phyloP scores from a whole-genome alignment of 2,113 vertebrate species.

The Microtus montanus region DNA sequence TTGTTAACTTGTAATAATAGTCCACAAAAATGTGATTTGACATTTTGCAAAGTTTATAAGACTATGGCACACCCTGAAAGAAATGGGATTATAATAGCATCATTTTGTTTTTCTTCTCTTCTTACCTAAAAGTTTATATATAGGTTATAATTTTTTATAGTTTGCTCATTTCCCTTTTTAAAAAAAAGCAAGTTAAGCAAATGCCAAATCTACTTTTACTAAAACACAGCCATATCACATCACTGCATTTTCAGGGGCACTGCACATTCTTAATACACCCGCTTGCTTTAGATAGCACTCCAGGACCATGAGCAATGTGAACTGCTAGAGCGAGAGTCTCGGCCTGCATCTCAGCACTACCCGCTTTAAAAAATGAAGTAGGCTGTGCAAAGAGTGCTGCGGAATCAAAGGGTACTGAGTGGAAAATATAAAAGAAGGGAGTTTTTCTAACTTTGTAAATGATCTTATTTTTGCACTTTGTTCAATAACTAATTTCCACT shows the following conservation, averaged over 20 bases:
- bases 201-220: conserved; percentile 37
- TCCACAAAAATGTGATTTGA: neutral
- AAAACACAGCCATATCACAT: neutral
- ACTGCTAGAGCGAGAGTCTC: neutral
- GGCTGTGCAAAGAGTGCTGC: neutral
- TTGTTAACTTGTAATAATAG: neutral
- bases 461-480: conserved; percentile 41
- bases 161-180: neutral
- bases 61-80: neutral
- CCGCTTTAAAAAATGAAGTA: neutral
- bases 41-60: neutral
- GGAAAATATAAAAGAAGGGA: neutral
- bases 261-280: neutral
- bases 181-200: conserved; percentile 50
- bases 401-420: conserved; percentile 18
- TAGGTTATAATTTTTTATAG: neutral
- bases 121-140: neutral
- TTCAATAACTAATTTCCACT: conserved; percentile 24
- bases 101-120: neutral
- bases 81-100: neutral
- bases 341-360: neutral
- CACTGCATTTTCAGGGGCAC: conserved; percentile 29
- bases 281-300: conserved; percentile 40
- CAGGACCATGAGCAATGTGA: neutral
- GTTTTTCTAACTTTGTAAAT: conserved; percentile 38